Evolutionary conservation across 2,113 vertebrate genomes (phyloP).

Genomic region (Pandion haliaetus): DNA sequence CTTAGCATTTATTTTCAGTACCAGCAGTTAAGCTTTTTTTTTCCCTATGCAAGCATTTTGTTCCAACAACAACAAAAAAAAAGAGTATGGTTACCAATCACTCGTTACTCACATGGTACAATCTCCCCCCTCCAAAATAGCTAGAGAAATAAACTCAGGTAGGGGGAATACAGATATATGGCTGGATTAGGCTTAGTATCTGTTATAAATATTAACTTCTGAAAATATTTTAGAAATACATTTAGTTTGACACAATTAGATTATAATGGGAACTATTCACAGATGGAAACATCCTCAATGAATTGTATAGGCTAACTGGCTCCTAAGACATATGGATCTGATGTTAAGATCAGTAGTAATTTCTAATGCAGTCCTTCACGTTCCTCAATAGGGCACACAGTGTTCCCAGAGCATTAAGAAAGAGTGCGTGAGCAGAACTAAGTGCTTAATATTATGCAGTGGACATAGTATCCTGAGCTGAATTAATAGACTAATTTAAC

Average conservation of each 20-base stretch:
- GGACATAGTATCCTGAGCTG: conserved; percentile 15
- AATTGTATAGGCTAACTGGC: conserved; percentile 46
- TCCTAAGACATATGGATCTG: conserved; percentile 45
- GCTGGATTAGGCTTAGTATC: not conserved
- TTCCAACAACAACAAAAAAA: not conserved
- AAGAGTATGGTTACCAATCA: not conserved
- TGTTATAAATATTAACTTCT: conserved; percentile 33
- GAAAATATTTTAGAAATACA: conserved; percentile 59
- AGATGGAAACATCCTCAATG: conserved; percentile 60
- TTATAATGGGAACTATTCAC: conserved; percentile 61
- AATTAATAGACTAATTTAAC: conserved; percentile 58
- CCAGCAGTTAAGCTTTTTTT: too few relatives aligned
- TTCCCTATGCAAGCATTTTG: not conserved
- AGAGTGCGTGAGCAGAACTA: conserved; percentile 54
- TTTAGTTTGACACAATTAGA: conserved; percentile 56
- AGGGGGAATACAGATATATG: not conserved
- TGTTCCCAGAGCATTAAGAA: conserved; percentile 47
- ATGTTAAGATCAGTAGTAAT: conserved; percentile 56
- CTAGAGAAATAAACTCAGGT: not conserved
- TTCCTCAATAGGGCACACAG: conserved; percentile 18
- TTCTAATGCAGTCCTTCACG: conserved; percentile 38
- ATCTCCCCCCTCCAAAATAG: not conserved
- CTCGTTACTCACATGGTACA: not conserved
- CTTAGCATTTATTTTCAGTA: not conserved
- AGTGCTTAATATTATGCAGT: conserved; percentile 48